A percentile compares a stretch with the other conserved stretches of the same genome.
Conservation (phyloP, 2,113 vertebrate species). For the Corythoichthys intestinalis region DNA sequence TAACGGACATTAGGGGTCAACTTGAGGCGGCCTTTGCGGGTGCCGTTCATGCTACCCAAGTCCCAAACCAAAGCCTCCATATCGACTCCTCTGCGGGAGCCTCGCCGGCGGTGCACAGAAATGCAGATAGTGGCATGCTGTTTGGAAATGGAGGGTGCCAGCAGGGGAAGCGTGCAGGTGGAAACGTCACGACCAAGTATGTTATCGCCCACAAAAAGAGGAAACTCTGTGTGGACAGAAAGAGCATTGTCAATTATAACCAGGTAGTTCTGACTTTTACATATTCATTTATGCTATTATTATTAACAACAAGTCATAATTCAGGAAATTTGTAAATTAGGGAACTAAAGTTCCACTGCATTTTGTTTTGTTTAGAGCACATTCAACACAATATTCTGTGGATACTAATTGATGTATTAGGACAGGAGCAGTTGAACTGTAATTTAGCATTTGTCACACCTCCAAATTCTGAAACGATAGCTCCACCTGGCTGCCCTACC, state of each 20-base stretch:
- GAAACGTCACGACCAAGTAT: slow-evolving; percentile 77
- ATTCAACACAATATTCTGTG: too few relatives aligned
- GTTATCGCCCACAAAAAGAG: slow-evolving; percentile 80
- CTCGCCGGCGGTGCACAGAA: slow-evolving; percentile 69
- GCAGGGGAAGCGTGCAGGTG: slow-evolving; percentile 71
- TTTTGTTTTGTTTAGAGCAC: too few relatives aligned
- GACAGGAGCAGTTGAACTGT: too few relatives aligned
- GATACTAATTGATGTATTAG: too few relatives aligned
- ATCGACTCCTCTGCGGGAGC: slow-evolving; percentile 48
- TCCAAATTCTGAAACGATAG: too few relatives aligned
- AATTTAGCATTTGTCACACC: too few relatives aligned
- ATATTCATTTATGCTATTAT: too few relatives aligned
- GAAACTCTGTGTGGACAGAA: slow-evolving; percentile 68
- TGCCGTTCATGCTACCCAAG: slow-evolving; percentile 82
- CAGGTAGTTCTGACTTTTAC: neutral
- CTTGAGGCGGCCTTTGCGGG: slow-evolving; percentile 72
- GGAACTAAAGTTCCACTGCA: too few relatives aligned
- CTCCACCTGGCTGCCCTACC: slow-evolving; percentile 48
- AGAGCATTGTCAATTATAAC: neutral
- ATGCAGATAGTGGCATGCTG: slow-evolving; percentile 78
- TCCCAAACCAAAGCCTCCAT: slow-evolving; percentile 78
- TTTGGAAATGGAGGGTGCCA: slow-evolving; percentile 78
- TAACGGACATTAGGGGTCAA: slow-evolving; percentile 77
- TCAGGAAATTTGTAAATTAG: too few relatives aligned
- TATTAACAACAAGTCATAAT: too few relatives aligned